Base-by-base conservation (phyloP, 2,888 invertebrate genomes). In the Trissolcus japonicus region DNA sequence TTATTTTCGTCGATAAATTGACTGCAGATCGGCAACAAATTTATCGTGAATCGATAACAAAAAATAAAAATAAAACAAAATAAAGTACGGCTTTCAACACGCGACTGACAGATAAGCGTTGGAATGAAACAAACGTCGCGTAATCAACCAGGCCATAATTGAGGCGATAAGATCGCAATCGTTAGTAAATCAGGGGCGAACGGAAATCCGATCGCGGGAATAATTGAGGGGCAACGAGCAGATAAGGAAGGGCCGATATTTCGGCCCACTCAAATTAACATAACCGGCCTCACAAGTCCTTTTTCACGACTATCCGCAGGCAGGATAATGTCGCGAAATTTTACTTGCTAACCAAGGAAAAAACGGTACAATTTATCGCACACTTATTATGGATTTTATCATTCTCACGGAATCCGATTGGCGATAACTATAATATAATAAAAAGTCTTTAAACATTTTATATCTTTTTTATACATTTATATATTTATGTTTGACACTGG, bases 341-440 rank as follows among this genome's bases (percentile, higher is more conserved):
- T 80, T 61, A 80, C 80, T 82, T 80, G 81, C 80, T 80, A 80
- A 80, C 76, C 76, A 81, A 75, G 60, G n/a, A 66, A 57, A 56
- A 65, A 65, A 62, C 60, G 54, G 50, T 9, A 0, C 35, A 16
- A 46, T 46, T 16, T 16, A 16, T 46, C 46, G 46, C 46, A n/a
- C 46, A 11, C 6, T 16, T 46, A 46, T 46, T 46, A 16, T 16
- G 16, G 16, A 46, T 46, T 11, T 35, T 35, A 35, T 46, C 14
- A 46, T 46, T 46, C 46, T 11, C 2, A 1, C 14, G 46, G 16
- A 46, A 46, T n/a, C 16, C n/a, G 11, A 46, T 46, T 14, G 46
- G 14, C n/a, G n/a, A 46, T 1, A 46, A 16, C 6, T 46, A 16
- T 2, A 11, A 35, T 1, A 9, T 3, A 11, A 35, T 35, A 11